Percentiles rank a stretch among this genome's conserved stretches.
These are phyloP conservation scores for Aradophagus sp. DNA, from an alignment of 1,140 invertebrate species.

Conservation along the genomic window DNA sequence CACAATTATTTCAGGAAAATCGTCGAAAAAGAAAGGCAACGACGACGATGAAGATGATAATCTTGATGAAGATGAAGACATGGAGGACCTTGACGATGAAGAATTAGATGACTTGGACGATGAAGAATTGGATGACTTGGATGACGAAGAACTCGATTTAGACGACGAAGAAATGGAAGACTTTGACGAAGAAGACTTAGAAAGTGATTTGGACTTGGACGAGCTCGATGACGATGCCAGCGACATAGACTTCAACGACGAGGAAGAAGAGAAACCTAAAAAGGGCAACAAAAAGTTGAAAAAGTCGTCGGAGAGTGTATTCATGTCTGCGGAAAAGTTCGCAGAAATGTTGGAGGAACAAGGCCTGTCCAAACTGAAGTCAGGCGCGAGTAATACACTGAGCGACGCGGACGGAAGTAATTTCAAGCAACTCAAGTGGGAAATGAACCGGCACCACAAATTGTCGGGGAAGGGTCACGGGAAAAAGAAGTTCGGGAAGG, in stretches of 20 bases:
- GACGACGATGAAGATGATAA: slow-evolving; percentile 68
- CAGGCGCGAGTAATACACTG: slow-evolving; percentile 79
- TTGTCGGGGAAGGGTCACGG: slow-evolving; percentile 47
- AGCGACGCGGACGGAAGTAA: slow-evolving; percentile 81
- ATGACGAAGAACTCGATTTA: slow-evolving; percentile 62
- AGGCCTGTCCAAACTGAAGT: slow-evolving; percentile 76
- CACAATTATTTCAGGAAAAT: slow-evolving; percentile 25
- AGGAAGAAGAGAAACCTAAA: slow-evolving; percentile 10
- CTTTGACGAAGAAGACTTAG: slow-evolving; percentile 59
- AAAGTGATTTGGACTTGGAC: slow-evolving; percentile 59
- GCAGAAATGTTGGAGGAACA: slow-evolving; percentile 82
- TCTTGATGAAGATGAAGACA: slow-evolving; percentile 76
- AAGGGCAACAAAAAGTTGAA: slow-evolving; percentile 35
- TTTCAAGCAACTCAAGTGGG: slow-evolving; percentile 81
- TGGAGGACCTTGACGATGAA: slow-evolving; percentile 70
- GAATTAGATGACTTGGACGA: slow-evolving; percentile 70
- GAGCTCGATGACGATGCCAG: slow-evolving; percentile 58
- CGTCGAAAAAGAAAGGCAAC: slow-evolving; percentile 9
- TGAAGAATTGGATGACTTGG: slow-evolving; percentile 60
- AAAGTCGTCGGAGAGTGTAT: slow-evolving; percentile 68
- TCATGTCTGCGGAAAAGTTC: slow-evolving; percentile 85
- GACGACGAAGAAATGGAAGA: slow-evolving; percentile 60
- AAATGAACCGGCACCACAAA: slow-evolving; percentile 75
- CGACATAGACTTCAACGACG: slow-evolving; percentile 60
- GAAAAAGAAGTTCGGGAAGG: too few species aligned